Conservation (phyloP, 2,113 vertebrate species). For the Poecile atricapillus region DNA sequence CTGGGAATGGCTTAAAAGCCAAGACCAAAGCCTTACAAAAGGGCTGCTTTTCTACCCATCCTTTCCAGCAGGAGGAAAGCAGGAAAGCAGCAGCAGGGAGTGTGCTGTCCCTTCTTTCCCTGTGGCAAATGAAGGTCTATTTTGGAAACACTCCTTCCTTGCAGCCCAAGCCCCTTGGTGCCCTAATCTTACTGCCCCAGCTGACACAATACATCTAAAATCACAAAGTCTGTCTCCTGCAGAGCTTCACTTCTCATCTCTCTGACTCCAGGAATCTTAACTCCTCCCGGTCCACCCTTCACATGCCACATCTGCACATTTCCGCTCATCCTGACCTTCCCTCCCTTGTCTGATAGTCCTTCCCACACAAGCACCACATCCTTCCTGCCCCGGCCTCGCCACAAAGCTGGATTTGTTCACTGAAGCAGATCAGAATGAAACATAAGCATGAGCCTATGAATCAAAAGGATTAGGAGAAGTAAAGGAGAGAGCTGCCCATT, state of each 20-base stretch:
- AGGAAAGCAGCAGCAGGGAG: not conserved
- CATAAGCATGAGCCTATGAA: not conserved
- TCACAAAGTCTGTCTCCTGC: not conserved
- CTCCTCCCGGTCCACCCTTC: not conserved
- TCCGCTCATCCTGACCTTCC: not conserved
- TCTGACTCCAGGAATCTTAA: not conserved
- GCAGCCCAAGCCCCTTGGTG: not conserved
- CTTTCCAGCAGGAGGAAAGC: not conserved
- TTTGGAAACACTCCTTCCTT: not conserved
- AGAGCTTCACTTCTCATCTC: not conserved
- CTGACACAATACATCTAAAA: not conserved
- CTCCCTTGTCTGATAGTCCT: not conserved
- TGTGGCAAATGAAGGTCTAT: not conserved
- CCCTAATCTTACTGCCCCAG: not conserved
- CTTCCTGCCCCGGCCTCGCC: conserved; percentile 4
- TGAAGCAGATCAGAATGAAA: not conserved
- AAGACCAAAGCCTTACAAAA: not conserved
- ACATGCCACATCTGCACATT: not conserved
- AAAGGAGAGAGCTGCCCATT: not conserved
- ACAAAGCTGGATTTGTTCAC: not conserved
- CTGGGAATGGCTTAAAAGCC: not conserved
- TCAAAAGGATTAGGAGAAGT: not conserved
- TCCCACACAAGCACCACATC: conserved; percentile 44
- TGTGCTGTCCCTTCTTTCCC: not conserved
- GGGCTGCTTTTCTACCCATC: not conserved